Conservation (phyloP, 2,113 vertebrate genomes). For the Indicator maculatus region DNA sequence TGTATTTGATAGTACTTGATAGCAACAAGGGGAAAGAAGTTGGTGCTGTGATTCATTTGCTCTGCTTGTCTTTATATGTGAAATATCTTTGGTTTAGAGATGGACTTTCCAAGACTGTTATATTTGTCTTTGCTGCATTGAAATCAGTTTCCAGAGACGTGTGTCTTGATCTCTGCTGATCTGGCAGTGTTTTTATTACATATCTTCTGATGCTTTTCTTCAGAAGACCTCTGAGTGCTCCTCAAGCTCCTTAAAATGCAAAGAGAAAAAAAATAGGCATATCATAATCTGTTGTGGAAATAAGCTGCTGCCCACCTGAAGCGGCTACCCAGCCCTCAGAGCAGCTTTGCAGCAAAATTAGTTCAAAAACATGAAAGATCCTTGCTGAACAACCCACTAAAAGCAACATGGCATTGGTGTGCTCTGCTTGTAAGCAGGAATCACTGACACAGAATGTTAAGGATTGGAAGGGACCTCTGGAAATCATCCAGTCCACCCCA, state of each 20-base stretch:
- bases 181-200: neutral
- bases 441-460: too few species aligned
- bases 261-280: neutral
- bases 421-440: neutral
- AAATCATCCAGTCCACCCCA: too few species aligned
- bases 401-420: neutral
- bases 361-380: neutral
- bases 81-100: neutral
- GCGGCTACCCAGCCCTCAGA: neutral
- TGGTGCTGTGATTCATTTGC: neutral
- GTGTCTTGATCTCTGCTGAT: neutral
- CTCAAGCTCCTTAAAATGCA: neutral
- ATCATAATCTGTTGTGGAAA: neutral
- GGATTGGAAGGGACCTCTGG: too few species aligned
- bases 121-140: neutral
- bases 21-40: neutral
- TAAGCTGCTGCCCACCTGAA: neutral
- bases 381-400: neutral
- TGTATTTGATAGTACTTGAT: neutral
- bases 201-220: neutral
- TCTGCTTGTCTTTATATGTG: neutral
- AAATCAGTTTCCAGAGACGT: neutral
- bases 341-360: neutral
- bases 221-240: too few species aligned
- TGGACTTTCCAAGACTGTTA: neutral